Base-by-base conservation (phyloP, 2,888 invertebrate species). In the Lasius platythorax region DNA sequence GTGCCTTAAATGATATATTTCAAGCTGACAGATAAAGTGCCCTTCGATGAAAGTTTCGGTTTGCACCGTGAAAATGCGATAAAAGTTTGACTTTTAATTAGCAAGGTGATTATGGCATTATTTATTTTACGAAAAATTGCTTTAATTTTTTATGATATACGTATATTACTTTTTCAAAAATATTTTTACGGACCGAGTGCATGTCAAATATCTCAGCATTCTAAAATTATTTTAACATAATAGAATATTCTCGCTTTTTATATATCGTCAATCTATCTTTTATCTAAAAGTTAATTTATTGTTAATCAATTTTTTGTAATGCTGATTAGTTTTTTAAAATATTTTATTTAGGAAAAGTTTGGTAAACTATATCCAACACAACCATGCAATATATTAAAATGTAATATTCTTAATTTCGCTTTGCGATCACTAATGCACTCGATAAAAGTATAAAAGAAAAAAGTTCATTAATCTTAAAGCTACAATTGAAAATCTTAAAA, bases 1-100 rank as follows among this genome's bases (percentile, higher is more conserved):
- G 63, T 83, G 53, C 66, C 79, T 66, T 82, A 85, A 83, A 64
- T n/a, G 46, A 75, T 84, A 43, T 46, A 53, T 81, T 43, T 61
- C 30, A n/a, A 30, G 53, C 23, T 40, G 37, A 46, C 67, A 61
- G 30, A 73, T 83, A 83, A 85, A 76, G 72, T 68, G 66, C 43
- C 9, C 61, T 73, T 61, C 72, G 81, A 82, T 67, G 37, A 68
- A 73, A 40, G 68, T 82, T 46, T 56, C 46, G 18, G 11, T n/a
- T 53, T 28, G 12, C 11, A 12, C 4, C 33, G 3, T 67, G 12
- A 53, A 50, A 11, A 15, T 64, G 33, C 15, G 6, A 67, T 67
- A 12, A 67, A 67, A 56, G 1, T 33, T n/a, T 3, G 9, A 23
- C n/a, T 30, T 53, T 53, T 61, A 43, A 58, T 12, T 30, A 40